Percentiles rank a stretch among this genome's conserved stretches.
These are phyloP conservation scores for Lepidonotus clava DNA, from an alignment of 2,888 invertebrate genomes.

Conservation along the genomic window DNA sequence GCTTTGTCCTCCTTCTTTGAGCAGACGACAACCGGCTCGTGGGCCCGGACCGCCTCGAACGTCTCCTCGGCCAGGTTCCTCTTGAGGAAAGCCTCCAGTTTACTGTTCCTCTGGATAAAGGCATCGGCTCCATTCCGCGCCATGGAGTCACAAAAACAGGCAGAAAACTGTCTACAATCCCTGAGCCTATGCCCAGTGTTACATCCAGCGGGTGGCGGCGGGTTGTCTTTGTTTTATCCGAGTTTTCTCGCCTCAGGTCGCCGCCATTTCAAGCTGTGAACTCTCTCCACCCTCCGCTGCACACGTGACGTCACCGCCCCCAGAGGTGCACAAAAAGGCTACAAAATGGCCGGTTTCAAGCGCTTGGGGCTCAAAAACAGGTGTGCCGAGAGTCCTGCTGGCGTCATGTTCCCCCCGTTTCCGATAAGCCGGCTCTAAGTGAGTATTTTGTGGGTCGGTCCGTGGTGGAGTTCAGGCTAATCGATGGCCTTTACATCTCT, in stretches of 20 bases:
- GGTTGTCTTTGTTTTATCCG: too few relatives aligned
- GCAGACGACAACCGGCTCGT: conserved; percentile 78
- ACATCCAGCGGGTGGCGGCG: too few relatives aligned
- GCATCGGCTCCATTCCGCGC: conserved; percentile 69
- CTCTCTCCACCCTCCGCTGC: not conserved
- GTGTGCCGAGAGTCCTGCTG: not conserved
- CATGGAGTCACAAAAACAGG: conserved; percentile 64
- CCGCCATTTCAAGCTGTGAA: too few relatives aligned
- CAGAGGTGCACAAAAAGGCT: not conserved
- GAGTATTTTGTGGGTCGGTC: not conserved
- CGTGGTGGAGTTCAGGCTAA: too few relatives aligned
- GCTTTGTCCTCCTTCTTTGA: conserved; percentile 78
- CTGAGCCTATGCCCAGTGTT: not conserved
- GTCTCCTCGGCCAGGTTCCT: conserved; percentile 74
- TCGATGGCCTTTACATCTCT: too few relatives aligned
- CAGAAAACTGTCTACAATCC: not conserved
- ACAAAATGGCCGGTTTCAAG: not conserved
- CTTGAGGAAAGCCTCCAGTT: conserved; percentile 78
- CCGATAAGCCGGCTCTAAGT: not conserved
- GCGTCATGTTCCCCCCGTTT: not conserved
- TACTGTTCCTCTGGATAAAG: conserved; percentile 76
- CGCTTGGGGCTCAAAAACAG: not conserved
- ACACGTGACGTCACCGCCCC: not conserved
- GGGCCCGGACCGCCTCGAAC: conserved; percentile 76
- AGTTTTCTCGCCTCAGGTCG: too few relatives aligned